Evolutionary conservation across 1,140 invertebrate species (phyloP), one percentile per base, ranked within the genome.

Genomic region (Anastrepha obliqua): DNA sequence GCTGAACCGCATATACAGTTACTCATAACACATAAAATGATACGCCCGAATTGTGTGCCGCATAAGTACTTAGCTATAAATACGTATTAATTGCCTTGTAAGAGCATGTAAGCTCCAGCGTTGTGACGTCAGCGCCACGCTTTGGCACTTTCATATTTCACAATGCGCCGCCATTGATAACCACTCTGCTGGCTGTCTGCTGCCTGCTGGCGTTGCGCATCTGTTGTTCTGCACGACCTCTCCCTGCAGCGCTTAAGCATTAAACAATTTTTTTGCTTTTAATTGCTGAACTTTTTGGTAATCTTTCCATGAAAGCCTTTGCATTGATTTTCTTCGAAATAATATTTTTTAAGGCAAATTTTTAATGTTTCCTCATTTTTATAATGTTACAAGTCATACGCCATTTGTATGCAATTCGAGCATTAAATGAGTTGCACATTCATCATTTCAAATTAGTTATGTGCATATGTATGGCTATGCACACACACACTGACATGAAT

Each of bases 381-480:
- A 29, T 55, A 58, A 20, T 20, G 17, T 55, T 81, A 9, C 74
- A 51, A 81, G 74, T 81, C 74, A 81, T 47, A 81, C 47, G 47
- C 51, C 17, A 81, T 81, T 81, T 81, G 51, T 81, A 81, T 55
- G 74, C 47, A 81, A 81, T 81, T 81, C 74, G n/a, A 55, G 74
- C 74, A 81, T 81, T 81, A 55, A 81, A 81, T 81, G 74, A n/a
- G 47, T 55, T 81, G 47, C 74, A 81, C 51, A 81, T 81, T 55
- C 74, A 81, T 81, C 74, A 81, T 81, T 67, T 55, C 74, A 42
- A 81, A 55, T 47, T 44, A n/a, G 17, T 81, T 55, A 55, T 55
- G 17, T 81, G 8, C 2, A 2, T 81, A 29, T 51, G 44, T 44
- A 42, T 47, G 70, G 3, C 4, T 51, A 17, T 78, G 17, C 3